Evolutionary conservation across 2,888 invertebrate species (phyloP).

Genomic region (Troilus luridus): DNA sequence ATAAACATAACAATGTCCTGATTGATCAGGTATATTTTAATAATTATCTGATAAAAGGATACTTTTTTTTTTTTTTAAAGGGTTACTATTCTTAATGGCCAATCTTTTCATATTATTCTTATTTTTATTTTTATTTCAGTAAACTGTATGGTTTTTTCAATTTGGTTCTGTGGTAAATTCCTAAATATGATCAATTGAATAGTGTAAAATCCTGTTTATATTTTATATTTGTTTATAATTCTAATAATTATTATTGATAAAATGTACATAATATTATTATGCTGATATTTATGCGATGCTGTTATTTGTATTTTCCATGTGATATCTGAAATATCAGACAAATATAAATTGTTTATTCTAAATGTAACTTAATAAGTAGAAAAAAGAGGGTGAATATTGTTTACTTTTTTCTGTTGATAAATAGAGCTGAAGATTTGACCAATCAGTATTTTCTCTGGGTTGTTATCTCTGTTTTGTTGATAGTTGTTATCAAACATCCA

Average conservation of each 20-base stretch:
- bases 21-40: too few species aligned
- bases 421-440: background rate
- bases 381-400: background rate
- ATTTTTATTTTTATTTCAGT: too few species aligned
- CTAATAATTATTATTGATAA: too few species aligned
- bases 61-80: too few species aligned
- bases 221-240: background rate
- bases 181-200: too few species aligned
- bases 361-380: background rate
- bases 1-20: too few species aligned
- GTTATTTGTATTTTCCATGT: background rate
- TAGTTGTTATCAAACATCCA: background rate
- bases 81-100: too few species aligned
- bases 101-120: too few species aligned
- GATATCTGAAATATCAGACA: background rate
- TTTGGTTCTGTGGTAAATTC: too few species aligned
- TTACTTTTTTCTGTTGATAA: background rate
- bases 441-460: background rate
- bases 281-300: background rate
- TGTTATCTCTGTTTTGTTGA: slow-evolving; percentile 6
- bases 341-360: background rate
- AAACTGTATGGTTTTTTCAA: too few species aligned
- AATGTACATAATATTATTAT: background rate
- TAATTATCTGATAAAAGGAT: too few species aligned
- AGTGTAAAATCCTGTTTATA: background rate